Conservation (phyloP, 64 coral and sea anemone species). For the Actinia tenebrosa region DNA sequence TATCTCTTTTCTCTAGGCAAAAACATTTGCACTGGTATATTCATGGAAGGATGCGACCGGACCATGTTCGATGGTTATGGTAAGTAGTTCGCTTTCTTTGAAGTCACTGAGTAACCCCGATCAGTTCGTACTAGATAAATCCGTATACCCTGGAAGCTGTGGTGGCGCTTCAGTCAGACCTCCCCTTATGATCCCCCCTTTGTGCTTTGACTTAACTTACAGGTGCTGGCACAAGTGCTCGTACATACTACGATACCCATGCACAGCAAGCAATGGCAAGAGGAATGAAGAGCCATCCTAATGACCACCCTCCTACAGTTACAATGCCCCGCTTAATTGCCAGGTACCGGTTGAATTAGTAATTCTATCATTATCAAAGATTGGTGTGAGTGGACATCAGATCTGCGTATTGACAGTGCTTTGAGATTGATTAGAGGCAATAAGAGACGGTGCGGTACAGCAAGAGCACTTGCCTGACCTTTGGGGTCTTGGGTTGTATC, state of each 20-base stretch:
- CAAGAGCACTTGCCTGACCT: no score
- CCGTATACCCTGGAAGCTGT: no score
- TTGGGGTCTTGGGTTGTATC: no score
- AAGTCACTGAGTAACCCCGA: no score
- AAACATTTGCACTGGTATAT: neutral
- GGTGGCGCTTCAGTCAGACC: no score
- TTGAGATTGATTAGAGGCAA: no score
- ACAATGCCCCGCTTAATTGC: neutral
- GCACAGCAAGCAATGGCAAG: conserved; percentile 53
- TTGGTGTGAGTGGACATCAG: no score
- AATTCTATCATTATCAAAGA: no score
- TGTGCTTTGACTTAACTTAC: neutral
- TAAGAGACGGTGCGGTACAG: no score
- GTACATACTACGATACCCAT: conserved; percentile 62
- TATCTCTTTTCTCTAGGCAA: neutral
- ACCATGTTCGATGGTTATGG: neutral
- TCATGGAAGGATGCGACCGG: neutral
- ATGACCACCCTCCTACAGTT: conserved; percentile 30
- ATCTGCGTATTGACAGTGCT: no score
- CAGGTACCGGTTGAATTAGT: neutral
- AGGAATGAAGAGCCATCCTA: conserved; percentile 57
- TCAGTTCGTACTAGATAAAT: no score
- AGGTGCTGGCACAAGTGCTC: conserved; percentile 28
- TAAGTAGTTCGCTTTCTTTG: neutral
- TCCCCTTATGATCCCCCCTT: no score